Evolutionary conservation across 2,888 invertebrate species (phyloP).

Genomic region (Polyploca ridens): DNA sequence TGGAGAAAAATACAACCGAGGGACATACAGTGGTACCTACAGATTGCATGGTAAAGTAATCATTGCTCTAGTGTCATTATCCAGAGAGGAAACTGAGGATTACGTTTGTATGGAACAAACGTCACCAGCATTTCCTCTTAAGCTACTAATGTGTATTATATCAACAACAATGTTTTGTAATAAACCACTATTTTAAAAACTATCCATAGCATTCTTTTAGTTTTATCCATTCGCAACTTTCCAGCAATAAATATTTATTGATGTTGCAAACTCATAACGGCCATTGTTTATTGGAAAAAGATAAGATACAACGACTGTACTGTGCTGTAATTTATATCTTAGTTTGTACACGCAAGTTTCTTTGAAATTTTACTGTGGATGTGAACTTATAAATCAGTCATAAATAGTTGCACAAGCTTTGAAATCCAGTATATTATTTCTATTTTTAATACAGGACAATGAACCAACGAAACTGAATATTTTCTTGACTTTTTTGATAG

Average conservation of each 20-base stretch:
- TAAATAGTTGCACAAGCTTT: no score
- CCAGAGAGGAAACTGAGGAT: no score
- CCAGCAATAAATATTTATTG: slow-evolving; percentile 54
- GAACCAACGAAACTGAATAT: no score
- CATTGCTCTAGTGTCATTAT: no score
- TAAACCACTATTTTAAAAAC: slow-evolving; percentile 33
- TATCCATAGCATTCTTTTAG: slow-evolving; percentile 32
- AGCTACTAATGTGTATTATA: no score
- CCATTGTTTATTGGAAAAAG: slow-evolving; percentile 48
- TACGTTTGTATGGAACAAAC: no score
- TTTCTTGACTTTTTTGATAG: no score
- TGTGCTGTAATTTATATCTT: slow-evolving; percentile 12
- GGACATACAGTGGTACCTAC: no score
- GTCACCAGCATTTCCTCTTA: no score
- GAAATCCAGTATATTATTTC: background rate
- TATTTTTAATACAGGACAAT: background rate
- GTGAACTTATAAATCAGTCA: background rate
- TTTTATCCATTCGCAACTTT: slow-evolving; percentile 32
- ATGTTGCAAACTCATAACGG: slow-evolving; percentile 33
- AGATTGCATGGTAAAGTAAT: no score
- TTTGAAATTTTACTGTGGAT: background rate
- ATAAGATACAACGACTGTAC: slow-evolving; percentile 15
- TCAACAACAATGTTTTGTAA: background rate
- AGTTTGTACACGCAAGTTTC: slow-evolving; percentile 15
- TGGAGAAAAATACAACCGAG: no score